Percentiles rank a stretch among this genome's conserved stretches.
These are phyloP conservation scores for Gulo gulo DNA, from an alignment of 2,113 vertebrate genomes.

Conservation along the genomic window DNA sequence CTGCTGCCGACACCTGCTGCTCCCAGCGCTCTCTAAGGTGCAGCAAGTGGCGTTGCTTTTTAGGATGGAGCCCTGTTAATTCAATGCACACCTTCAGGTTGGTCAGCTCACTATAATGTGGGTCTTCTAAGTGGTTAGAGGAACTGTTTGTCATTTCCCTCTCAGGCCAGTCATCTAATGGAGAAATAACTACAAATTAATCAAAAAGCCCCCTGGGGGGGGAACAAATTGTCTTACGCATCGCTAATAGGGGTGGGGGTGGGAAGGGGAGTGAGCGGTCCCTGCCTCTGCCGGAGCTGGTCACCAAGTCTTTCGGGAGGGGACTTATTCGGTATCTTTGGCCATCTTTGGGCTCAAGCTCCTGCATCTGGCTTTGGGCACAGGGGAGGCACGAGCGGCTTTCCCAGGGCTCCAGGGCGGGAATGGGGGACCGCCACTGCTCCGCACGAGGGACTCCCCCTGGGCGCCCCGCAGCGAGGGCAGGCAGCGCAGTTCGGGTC, in stretches of 20 bases:
- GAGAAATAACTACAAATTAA: conserved; percentile 90
- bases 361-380: neutral
- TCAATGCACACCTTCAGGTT: conserved; percentile 99
- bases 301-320: conserved; percentile 76
- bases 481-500: conserved; percentile 23
- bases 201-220: conserved; percentile 86
- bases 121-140: conserved; percentile 91
- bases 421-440: neutral
- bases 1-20: conserved; percentile 86
- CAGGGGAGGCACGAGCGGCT: conserved; percentile 16
- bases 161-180: conserved; percentile 89
- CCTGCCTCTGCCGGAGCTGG: conserved; percentile 78
- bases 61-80: conserved; percentile 97
- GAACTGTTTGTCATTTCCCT: conserved; percentile 89
- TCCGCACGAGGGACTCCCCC: neutral
- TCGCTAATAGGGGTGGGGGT: conserved; percentile 77
- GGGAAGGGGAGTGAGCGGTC: conserved; percentile 66
- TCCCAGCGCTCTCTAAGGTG: conserved; percentile 93
- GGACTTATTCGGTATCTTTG: neutral
- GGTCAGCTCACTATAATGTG: conserved; percentile 93
- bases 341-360: neutral
- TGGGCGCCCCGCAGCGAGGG: conserved; percentile 65
- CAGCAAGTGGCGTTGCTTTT: conserved; percentile 93
- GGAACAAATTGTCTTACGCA: conserved; percentile 85
- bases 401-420: neutral